These are phyloP conservation scores for Palythoa grandis DNA, from an alignment of 92 coral and sea anemone genomes.

Conservation along the genomic window DNA sequence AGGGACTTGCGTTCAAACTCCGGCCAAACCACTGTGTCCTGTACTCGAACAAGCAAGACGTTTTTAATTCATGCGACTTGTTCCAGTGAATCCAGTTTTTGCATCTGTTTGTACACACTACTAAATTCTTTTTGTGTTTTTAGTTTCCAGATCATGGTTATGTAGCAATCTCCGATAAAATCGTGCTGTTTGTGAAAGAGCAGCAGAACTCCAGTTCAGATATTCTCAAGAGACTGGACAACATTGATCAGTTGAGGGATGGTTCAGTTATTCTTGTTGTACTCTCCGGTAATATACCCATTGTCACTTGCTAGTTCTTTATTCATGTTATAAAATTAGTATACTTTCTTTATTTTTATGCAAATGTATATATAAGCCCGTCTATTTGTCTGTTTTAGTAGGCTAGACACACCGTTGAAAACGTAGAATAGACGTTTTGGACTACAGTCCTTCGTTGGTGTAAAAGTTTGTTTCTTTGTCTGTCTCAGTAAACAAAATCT, in stretches of 20 bases:
- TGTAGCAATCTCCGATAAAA: conserved; percentile 90
- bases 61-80: no score
- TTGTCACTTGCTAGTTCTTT: background rate
- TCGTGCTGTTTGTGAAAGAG: conserved; percentile 82
- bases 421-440: no score
- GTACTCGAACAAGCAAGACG: no score
- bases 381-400: background rate
- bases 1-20: no score
- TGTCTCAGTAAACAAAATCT: no score
- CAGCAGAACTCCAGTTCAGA: conserved; percentile 70
- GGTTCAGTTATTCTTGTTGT: conserved; percentile 96
- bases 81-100: no score
- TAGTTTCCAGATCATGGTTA: conserved; percentile 97
- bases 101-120: background rate
- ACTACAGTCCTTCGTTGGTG: no score
- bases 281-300: conserved; percentile 69
- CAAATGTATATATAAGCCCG: background rate
- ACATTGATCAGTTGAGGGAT: conserved; percentile 87
- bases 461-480: no score
- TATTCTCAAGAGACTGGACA: conserved; percentile 76
- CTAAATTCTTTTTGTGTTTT: background rate
- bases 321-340: background rate
- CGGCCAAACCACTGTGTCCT: no score
- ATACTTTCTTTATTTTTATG: background rate
- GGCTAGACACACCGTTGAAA: no score